Conservation (phyloP, 2,888 invertebrate genomes). For the Drosophila putrida region DNA sequence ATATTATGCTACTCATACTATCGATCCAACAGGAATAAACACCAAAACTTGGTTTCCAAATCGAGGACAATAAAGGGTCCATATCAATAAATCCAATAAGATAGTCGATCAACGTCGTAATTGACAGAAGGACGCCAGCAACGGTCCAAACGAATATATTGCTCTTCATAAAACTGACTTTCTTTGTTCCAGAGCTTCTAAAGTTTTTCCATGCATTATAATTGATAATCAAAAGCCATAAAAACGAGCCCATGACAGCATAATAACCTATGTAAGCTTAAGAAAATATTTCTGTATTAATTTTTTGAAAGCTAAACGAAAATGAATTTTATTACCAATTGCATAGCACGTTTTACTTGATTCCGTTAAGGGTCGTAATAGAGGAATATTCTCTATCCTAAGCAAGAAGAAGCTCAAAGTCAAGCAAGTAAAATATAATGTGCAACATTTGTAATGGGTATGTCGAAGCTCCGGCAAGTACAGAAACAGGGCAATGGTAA, state of each 20-base stretch:
- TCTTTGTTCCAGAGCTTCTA: not conserved
- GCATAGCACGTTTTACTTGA: not conserved
- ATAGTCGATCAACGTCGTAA: conserved; percentile 66
- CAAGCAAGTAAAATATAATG: conserved; percentile 45
- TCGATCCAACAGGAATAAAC: conserved; percentile 87
- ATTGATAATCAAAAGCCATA: conserved; percentile 94
- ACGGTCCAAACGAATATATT: conserved; percentile 79
- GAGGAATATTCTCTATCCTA: not conserved
- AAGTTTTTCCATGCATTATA: conserved; percentile 91
- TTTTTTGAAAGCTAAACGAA: not conserved
- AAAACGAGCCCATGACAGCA: conserved; percentile 91
- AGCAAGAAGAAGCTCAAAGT: conserved; percentile 18
- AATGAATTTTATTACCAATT: conserved; percentile 12
- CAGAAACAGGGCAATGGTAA: conserved; percentile 86
- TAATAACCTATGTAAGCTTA: conserved; percentile 86
- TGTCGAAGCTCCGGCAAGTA: conserved; percentile 23
- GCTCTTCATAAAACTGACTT: conserved; percentile 44
- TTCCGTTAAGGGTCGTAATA: too few relatives aligned
- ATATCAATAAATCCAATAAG: not conserved
- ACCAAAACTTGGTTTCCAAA: conserved; percentile 86
- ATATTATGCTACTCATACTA: conserved; percentile 82
- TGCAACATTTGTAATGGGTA: conserved; percentile 31
- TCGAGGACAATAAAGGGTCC: not conserved
- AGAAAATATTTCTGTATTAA: not conserved
- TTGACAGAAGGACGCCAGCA: conserved; percentile 55